Evolutionary conservation across 1,140 invertebrate species (phyloP).

Genomic region (Cydia splendana): DNA sequence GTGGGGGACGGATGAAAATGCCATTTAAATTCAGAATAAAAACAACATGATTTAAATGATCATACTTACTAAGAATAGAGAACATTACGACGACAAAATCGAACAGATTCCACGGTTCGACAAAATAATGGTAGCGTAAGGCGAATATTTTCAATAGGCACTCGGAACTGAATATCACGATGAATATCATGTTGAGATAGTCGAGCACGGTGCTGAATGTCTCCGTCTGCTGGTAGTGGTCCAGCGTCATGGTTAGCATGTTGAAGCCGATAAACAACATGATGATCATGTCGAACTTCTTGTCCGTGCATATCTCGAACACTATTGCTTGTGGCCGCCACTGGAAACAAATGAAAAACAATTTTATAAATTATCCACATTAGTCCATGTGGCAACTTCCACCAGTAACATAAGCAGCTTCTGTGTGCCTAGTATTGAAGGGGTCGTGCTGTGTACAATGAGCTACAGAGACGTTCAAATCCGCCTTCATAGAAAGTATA

Average conservation of each 20-base stretch:
- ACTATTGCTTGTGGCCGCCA: conserved; percentile 97
- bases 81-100: conserved; percentile 99
- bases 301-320: conserved; percentile 98
- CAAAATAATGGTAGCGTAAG: conserved; percentile 98
- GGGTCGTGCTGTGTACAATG: too few relatives aligned
- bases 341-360: conserved; percentile 82
- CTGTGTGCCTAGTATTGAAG: too few relatives aligned
- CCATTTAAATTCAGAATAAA: neutral
- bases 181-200: conserved; percentile 97
- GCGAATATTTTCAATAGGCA: conserved; percentile 98
- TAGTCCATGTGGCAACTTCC: too few relatives aligned
- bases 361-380: neutral
- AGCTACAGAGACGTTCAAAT: too few relatives aligned
- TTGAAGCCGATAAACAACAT: conserved; percentile 99
- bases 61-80: conserved; percentile 94
- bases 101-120: conserved; percentile 99
- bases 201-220: conserved; percentile 92
- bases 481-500: too few relatives aligned
- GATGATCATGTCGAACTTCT: conserved; percentile 99
- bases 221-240: conserved; percentile 94
- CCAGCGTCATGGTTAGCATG: conserved; percentile 99
- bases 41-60: neutral
- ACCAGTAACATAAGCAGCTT: too few relatives aligned
- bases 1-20: too few relatives aligned
- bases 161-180: conserved; percentile 98